Conservation (phyloP, 2,888 invertebrate genomes). For the Hedychridium roseum region DNA sequence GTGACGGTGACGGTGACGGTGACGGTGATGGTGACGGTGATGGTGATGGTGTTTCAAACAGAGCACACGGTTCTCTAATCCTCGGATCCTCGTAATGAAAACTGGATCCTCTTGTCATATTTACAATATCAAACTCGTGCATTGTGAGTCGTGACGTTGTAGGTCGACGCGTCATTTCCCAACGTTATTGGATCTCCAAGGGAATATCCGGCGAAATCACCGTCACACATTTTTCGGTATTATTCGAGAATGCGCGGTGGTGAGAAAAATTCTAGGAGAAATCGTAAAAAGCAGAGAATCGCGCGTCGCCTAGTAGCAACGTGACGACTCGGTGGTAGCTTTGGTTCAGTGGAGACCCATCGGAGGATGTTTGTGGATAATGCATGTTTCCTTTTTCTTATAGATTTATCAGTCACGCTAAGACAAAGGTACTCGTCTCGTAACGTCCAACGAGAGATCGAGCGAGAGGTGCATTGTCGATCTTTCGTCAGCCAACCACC, state of each 20-base stretch:
- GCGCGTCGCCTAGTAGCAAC: slow-evolving; percentile 39
- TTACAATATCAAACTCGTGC: background rate
- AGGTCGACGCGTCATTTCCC: slow-evolving; percentile 27
- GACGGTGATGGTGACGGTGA: slow-evolving; percentile 40
- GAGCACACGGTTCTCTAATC: slow-evolving; percentile 34
- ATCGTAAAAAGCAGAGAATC: too few relatives aligned
- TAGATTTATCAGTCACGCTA: too few relatives aligned
- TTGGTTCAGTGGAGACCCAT: slow-evolving; percentile 58
- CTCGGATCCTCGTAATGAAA: too few relatives aligned
- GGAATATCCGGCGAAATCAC: too few relatives aligned
- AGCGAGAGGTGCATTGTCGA: too few relatives aligned
- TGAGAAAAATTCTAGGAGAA: too few relatives aligned
- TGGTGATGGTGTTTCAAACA: slow-evolving; percentile 35
- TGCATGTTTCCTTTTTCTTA: slow-evolving; percentile 3
- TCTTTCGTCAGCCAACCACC: too few relatives aligned
- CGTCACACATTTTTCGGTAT: too few relatives aligned
- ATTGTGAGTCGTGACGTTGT: background rate
- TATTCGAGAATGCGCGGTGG: too few relatives aligned
- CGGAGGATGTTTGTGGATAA: slow-evolving; percentile 45
- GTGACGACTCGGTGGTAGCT: slow-evolving; percentile 36
- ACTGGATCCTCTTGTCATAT: background rate
- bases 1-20: slow-evolving; percentile 26
- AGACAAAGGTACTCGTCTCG: too few relatives aligned
- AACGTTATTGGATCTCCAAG: background rate
- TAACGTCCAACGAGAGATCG: too few relatives aligned